Percentiles rank a stretch among this genome's conserved stretches.
phyloP scores from a whole-genome alignment of 1,140 invertebrate genomes.

The Anagrus nilaparvatae region DNA sequence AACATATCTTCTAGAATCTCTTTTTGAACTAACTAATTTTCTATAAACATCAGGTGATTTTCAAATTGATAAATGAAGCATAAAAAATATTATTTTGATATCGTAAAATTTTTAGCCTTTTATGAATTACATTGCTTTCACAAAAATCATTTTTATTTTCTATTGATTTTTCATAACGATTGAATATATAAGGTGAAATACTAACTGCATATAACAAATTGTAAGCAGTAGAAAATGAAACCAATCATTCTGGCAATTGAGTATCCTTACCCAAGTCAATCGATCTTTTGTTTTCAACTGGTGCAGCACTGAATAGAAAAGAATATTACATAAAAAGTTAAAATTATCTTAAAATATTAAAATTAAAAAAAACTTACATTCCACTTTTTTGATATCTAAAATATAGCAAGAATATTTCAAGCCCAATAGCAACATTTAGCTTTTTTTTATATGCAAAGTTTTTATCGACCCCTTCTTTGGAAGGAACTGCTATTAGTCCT shows the following conservation, averaged over 20 bases:
- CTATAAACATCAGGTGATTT: slow-evolving; percentile 16
- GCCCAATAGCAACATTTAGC: too few relatives aligned
- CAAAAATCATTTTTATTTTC: slow-evolving; percentile 18
- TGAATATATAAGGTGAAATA: slow-evolving; percentile 15
- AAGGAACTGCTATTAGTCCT: too few relatives aligned
- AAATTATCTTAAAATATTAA: slow-evolving; percentile 4
- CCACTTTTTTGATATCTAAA: slow-evolving; percentile 3
- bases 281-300: background rate
- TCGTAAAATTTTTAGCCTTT: slow-evolving; percentile 20
- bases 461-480: too few relatives aligned
- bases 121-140: slow-evolving; percentile 34
- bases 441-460: too few relatives aligned
- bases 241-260: slow-evolving; percentile 1
- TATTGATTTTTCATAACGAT: slow-evolving; percentile 24
- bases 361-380: slow-evolving; percentile 11
- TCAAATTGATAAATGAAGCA: slow-evolving; percentile 1
- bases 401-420: too few relatives aligned
- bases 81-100: background rate
- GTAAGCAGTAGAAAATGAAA: slow-evolving; percentile 6
- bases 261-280: slow-evolving; percentile 2
- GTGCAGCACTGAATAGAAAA: slow-evolving; percentile 11
- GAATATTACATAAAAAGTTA: slow-evolving; percentile 6
- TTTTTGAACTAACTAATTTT: slow-evolving; percentile 21
- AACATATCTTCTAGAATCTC: slow-evolving; percentile 29
- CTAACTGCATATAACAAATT: slow-evolving; percentile 22